These are phyloP conservation scores for Elephantulus edwardii DNA, from an alignment of 2,113 vertebrate species.

Conservation along the genomic window DNA sequence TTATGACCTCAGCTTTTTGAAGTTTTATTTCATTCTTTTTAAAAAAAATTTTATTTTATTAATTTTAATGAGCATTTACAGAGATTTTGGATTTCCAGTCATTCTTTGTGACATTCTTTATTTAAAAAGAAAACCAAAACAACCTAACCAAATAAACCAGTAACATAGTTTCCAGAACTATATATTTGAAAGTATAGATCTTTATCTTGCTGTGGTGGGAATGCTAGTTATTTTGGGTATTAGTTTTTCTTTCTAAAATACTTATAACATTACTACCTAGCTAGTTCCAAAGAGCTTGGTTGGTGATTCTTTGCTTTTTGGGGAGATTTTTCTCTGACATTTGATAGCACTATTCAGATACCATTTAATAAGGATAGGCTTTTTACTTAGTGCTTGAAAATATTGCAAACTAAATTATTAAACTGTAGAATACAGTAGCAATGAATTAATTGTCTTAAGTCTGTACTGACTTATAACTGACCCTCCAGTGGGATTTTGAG, in stretches of 20 bases:
- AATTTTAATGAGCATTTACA: no score
- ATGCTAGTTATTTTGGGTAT: not conserved
- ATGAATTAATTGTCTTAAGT: no score
- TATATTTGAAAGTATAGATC: constrained; percentile 23
- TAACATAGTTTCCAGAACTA: not conserved
- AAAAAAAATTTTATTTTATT: no score
- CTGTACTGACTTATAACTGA: no score
- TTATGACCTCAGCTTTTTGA: constrained; percentile 32
- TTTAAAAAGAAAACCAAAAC: not conserved
- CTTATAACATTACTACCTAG: not conserved
- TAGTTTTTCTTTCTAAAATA: constrained; percentile 39
- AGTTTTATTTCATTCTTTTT: constrained; percentile 61
- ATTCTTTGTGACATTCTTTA: no score
- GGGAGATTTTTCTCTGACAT: constrained; percentile 43
- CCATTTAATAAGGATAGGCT: constrained; percentile 38
- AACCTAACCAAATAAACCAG: no score
- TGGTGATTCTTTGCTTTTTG: constrained; percentile 30
- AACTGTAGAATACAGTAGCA: not conserved
- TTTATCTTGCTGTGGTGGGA: not conserved
- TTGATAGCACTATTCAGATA: not conserved
- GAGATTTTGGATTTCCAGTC: constrained; percentile 22
- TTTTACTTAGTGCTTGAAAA: not conserved
- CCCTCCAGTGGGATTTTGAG: no score
- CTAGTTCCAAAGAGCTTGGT: constrained; percentile 19
- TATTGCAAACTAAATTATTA: constrained; percentile 50